phyloP scores from a whole-genome alignment of 2,888 invertebrate species.

The Ichneumon xanthorius region DNA sequence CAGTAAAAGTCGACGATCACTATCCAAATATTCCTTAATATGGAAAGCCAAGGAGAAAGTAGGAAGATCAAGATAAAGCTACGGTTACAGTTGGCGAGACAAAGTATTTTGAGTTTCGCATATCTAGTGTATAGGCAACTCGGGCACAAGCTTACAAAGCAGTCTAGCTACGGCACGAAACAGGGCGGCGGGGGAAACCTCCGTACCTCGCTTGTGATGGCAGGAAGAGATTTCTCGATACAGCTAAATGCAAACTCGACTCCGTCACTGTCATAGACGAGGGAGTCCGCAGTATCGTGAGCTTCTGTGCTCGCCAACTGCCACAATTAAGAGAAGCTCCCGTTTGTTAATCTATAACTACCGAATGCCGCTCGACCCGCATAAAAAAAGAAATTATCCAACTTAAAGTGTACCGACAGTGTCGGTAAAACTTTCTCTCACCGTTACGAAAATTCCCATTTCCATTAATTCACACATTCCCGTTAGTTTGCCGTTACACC shows the following conservation, averaged over 20 bases:
- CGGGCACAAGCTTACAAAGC: slow-evolving; percentile 15
- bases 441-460: slow-evolving; percentile 22
- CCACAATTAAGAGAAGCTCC: slow-evolving; percentile 41
- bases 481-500: slow-evolving; percentile 28
- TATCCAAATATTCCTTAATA: not conserved
- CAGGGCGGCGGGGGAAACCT: slow-evolving; percentile 61
- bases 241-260: slow-evolving; percentile 89
- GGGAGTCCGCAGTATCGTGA: slow-evolving; percentile 66
- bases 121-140: not conserved
- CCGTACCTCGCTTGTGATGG: slow-evolving; percentile 88
- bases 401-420: not conserved
- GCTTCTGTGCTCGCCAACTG: slow-evolving; percentile 66
- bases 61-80: not conserved
- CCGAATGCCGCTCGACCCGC: not conserved
- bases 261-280: slow-evolving; percentile 80
- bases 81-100: slow-evolving; percentile 23
- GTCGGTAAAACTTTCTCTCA: slow-evolving; percentile 3
- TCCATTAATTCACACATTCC: slow-evolving; percentile 8
- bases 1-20: slow-evolving; percentile 60
- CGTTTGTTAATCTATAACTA: slow-evolving; percentile 20
- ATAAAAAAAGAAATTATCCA: not conserved
- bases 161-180: slow-evolving; percentile 50
- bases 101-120: not conserved
- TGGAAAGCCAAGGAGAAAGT: not conserved
- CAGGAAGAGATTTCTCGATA: slow-evolving; percentile 89